Evolutionary conservation across 1,140 invertebrate genomes (phyloP), one percentile per base, ranked within the genome.

Genomic region (Brachionus koreanus): DNA sequence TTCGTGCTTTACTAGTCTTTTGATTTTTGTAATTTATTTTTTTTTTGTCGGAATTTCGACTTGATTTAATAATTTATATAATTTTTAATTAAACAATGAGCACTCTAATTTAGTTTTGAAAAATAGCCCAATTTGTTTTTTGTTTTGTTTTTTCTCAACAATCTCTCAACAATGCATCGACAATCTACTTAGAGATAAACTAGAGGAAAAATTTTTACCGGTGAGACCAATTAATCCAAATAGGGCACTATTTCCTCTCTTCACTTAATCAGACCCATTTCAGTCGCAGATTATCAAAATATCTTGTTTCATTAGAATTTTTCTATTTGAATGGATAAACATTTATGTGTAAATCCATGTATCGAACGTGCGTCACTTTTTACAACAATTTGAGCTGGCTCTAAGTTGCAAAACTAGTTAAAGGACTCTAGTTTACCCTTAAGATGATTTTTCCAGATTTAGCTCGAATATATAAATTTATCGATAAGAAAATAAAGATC

Each of bases 71-170:
- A 16, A 19, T 19, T 69, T 39, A 37, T 39, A 37, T 19, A 37
- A 65, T 33, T 65, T 65, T 65, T 65, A 19, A 69, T 69, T 69
- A 39, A 69, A 69, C 65, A 69, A 69, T 69, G 19, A 69, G 4
- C 35, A 42, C 65, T 42, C 35, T 69, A 39, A 23, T 69, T 69
- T 69, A n/a, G n/a, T n/a, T 65, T 65, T 19, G n/a, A 16, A 42
- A 19, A 39, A 69, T 39, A 39, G 49, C 6, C 19, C 19, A 57
- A 25, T 57, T 19, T 25, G 49, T n/a, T 57, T 10, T 57, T 57
- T 57, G n/a, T 52, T 52, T 52, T n/a, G 29, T 29, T 42, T 42
- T 42, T 42, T 42, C 19, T 57, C n/a, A 57, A 57, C 19, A 57
- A 57, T 57, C 49, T 57, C 49, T 57, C 19, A 25, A 57, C 49